Evolutionary conservation across 1,140 invertebrate species (phyloP).

Genomic region (Drosophila cardini): DNA sequence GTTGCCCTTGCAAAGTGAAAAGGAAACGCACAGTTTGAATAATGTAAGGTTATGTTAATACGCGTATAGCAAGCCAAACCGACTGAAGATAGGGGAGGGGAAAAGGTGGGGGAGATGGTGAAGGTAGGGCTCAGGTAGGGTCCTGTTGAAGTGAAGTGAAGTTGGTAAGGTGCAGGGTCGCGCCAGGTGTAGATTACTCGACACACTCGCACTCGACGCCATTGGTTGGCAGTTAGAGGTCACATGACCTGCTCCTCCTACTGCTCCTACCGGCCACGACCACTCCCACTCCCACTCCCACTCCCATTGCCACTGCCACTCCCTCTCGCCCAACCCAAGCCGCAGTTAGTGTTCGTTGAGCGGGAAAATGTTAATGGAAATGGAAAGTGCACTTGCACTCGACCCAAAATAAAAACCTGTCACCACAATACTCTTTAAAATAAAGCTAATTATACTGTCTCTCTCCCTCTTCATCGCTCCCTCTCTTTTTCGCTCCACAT

Average conservation of each 20-base stretch:
- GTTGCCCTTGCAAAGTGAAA: constrained; percentile 43
- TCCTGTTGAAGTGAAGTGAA: too few species aligned
- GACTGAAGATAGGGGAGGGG: background rate
- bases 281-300: background rate
- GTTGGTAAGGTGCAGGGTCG: constrained; percentile 11
- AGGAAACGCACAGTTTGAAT: constrained; percentile 66
- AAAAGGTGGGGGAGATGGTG: background rate
- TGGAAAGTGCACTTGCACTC: constrained; percentile 34
- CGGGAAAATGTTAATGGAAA: background rate
- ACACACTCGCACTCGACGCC: constrained; percentile 25
- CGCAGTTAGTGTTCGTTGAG: background rate
- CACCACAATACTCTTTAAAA: background rate
- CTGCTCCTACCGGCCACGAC: too few species aligned
- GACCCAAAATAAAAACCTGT: constrained; percentile 7
- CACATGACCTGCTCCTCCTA: background rate
- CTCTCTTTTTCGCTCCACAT: too few species aligned
- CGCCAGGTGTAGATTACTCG: constrained; percentile 49
- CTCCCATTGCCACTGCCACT: background rate
- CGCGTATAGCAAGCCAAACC: constrained; percentile 27
- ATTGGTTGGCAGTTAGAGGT: constrained; percentile 47
- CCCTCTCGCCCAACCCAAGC: background rate
- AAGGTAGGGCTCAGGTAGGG: background rate
- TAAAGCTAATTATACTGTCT: too few species aligned
- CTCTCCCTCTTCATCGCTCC: too few species aligned
- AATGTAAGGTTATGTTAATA: constrained; percentile 76